Percentiles rank a stretch among this genome's conserved stretches.
phyloP scores from a whole-genome alignment of 2,888 invertebrate species.

The Lithosia quadra region DNA sequence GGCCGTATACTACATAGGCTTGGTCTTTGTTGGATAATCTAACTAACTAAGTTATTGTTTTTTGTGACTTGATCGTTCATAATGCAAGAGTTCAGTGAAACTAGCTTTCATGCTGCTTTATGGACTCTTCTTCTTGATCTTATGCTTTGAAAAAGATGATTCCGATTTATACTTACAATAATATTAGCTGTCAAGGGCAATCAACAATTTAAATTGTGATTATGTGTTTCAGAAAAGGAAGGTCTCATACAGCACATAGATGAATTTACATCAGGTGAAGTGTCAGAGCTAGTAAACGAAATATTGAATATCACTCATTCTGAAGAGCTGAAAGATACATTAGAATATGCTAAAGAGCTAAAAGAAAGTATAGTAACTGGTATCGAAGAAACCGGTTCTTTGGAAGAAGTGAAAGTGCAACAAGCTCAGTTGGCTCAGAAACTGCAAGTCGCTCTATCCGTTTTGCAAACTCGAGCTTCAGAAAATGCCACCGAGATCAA shows the following conservation, averaged over 20 bases:
- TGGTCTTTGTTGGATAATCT: too few species aligned
- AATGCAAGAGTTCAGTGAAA: too few species aligned
- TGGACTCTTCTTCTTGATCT: too few species aligned
- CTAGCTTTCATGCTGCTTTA: too few species aligned
- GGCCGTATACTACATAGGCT: too few species aligned
- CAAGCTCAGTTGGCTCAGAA: constrained; percentile 51
- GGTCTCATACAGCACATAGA: constrained; percentile 54
- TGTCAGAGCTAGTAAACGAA: constrained; percentile 45
- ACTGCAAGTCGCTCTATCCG: constrained; percentile 52
- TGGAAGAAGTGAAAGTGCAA: constrained; percentile 31
- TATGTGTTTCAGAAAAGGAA: constrained; percentile 39
- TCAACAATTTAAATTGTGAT: too few species aligned
- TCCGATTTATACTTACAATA: too few species aligned
- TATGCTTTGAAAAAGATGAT: too few species aligned
- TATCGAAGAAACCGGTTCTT: constrained; percentile 26
- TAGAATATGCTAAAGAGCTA: constrained; percentile 36
- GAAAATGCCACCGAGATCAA: constrained; percentile 52
- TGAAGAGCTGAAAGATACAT: constrained; percentile 39
- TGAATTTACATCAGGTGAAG: constrained; percentile 52
- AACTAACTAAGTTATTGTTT: too few species aligned
- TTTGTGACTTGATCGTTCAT: too few species aligned
- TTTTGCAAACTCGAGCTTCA: constrained; percentile 53
- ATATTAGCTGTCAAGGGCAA: too few species aligned
- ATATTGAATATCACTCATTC: constrained; percentile 42
- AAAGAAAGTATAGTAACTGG: constrained; percentile 46